These are phyloP conservation scores for Selene dorsalis DNA, from an alignment of 2,797 vertebrate species.

Conservation along the genomic window DNA sequence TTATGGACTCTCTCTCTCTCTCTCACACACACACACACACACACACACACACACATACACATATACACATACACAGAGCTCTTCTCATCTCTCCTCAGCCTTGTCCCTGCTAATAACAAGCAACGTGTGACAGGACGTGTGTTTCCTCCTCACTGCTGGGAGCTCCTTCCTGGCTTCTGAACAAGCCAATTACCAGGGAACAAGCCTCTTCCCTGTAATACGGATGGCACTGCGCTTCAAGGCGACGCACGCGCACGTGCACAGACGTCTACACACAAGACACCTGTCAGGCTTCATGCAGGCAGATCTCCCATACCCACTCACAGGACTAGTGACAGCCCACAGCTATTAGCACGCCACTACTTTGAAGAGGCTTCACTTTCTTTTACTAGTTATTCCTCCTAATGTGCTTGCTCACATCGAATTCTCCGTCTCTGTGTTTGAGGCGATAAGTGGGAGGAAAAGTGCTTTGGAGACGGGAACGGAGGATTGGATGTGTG, in stretches of 20 bases:
- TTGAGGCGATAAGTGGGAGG: conserved; percentile 82
- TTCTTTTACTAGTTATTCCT: conserved; percentile 83
- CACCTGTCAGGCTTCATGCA: conserved; percentile 82
- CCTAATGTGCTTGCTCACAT: conserved; percentile 83
- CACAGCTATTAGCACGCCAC: conserved; percentile 84
- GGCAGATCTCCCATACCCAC: conserved; percentile 79
- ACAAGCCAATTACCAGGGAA: conserved; percentile 87
- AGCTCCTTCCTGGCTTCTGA: conserved; percentile 83
- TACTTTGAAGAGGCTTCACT: conserved; percentile 84
- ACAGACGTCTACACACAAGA: conserved; percentile 72
- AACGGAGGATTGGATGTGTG: conserved; percentile 63
- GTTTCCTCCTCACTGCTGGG: conserved; percentile 83
- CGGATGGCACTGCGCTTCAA: conserved; percentile 77
- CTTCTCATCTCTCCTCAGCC: conserved; percentile 79
- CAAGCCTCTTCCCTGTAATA: conserved; percentile 84
- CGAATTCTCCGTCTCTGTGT: conserved; percentile 74
- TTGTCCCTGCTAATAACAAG: conserved; percentile 84
- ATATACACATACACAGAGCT: conserved; percentile 53
- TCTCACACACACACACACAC: conserved; percentile 17
- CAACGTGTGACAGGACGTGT: conserved; percentile 82
- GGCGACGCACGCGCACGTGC: conserved; percentile 61
- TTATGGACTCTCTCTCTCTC: conserved; percentile 60
- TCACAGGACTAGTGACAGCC: conserved; percentile 83
- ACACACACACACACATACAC: conserved; percentile 41
- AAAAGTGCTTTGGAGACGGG: conserved; percentile 77